Conservation (phyloP, 2,797 vertebrate genomes). For the Sebastes diploproa region DNA sequence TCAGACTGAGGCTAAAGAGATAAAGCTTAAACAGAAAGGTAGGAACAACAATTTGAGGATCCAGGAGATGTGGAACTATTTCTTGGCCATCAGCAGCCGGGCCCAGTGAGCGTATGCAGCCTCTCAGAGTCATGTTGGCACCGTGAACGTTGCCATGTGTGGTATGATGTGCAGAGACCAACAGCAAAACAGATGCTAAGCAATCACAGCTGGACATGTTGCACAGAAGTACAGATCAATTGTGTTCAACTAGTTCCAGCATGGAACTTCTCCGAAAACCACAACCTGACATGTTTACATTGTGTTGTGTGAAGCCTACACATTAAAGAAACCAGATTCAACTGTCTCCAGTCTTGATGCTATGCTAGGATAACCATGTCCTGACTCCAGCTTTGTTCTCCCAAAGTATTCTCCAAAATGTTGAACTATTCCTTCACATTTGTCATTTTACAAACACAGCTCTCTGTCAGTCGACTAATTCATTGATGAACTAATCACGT, state of each 20-base stretch:
- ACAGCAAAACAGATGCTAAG: neutral
- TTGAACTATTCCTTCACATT: neutral
- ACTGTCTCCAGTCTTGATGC: neutral
- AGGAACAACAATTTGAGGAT: neutral
- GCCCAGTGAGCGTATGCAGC: neutral
- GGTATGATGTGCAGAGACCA: neutral
- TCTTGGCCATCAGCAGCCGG: neutral
- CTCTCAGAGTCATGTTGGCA: neutral
- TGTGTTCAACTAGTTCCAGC: neutral
- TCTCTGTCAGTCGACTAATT: neutral
- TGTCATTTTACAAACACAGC: too few species aligned
- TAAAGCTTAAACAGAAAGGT: neutral
- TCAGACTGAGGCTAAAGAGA: neutral
- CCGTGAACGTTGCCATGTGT: neutral
- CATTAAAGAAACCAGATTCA: neutral
- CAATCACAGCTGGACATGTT: neutral
- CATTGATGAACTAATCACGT: neutral
- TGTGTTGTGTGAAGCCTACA: neutral
- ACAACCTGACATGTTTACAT: neutral
- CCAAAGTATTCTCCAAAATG: neutral
- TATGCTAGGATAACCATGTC: neutral
- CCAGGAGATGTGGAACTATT: neutral
- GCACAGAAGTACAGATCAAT: neutral
- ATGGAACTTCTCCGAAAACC: neutral
- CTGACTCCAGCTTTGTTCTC: neutral